Evolutionary conservation across 2,888 invertebrate genomes (phyloP).

Genomic region (Athalia rosae): DNA sequence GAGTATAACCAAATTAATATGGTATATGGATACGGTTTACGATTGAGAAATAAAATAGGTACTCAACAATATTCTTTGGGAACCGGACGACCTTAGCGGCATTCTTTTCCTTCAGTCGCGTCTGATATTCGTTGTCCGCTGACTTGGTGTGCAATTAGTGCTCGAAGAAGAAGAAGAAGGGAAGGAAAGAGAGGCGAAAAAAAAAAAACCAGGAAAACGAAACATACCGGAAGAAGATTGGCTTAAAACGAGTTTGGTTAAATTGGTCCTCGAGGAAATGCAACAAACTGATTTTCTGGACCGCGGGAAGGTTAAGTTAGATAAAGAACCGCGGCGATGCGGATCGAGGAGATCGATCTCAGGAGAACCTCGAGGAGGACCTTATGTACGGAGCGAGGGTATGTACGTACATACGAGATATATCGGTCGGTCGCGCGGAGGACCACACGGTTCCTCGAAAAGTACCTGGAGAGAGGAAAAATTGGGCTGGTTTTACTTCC

Average conservation of each 20-base stretch:
- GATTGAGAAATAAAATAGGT: background rate
- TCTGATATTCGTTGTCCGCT: no score
- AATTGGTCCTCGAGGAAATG: constrained; percentile 12
- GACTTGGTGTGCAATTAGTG: no score
- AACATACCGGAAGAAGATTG: background rate
- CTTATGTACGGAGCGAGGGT: background rate
- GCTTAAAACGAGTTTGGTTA: no score
- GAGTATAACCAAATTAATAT: constrained; percentile 31
- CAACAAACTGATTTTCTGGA: background rate
- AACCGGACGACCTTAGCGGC: no score
- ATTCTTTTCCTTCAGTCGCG: no score
- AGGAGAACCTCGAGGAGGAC: background rate
- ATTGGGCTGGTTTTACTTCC: background rate
- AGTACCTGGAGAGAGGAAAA: background rate
- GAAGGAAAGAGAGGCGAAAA: background rate
- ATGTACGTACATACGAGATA: constrained; percentile 8
- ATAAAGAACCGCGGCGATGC: background rate
- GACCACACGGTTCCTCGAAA: constrained; percentile 7
- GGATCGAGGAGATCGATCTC: background rate
- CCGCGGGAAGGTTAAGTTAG: no score
- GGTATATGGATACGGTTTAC: background rate
- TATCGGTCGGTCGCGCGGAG: constrained; percentile 12
- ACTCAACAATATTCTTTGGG: no score
- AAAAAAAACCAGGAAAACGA: background rate
- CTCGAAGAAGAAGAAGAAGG: no score